phyloP scores from a whole-genome alignment of 2,113 vertebrate species.

The Corythornis vintsioides region DNA sequence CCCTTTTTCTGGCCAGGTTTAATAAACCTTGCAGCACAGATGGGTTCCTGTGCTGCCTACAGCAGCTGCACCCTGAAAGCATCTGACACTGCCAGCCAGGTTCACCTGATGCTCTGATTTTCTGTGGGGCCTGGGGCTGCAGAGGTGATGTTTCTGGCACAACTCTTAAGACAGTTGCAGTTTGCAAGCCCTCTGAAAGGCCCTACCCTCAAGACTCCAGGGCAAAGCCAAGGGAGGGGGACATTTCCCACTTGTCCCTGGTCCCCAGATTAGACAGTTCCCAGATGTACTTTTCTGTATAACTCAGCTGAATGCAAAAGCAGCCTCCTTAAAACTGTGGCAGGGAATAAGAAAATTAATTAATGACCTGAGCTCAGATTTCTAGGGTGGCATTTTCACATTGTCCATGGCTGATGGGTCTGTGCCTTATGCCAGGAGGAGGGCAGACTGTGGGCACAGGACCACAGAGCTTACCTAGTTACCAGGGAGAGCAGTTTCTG shows the following conservation, averaged over 20 bases:
- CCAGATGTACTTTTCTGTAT: not conserved
- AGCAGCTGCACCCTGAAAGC: not conserved
- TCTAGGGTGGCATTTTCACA: fast-evolving
- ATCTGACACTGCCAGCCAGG: not conserved
- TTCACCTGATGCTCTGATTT: not conserved
- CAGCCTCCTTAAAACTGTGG: not conserved
- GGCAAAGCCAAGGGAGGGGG: not conserved
- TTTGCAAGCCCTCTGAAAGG: not conserved
- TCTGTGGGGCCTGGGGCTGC: not conserved
- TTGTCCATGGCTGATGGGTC: not conserved
- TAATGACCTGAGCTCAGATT: not conserved
- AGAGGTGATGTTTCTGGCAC: not conserved
- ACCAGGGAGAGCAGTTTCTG: not conserved
- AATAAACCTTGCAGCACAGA: not conserved
- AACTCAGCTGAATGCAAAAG: not conserved
- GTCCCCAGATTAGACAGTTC: not conserved
- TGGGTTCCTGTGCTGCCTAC: not conserved
- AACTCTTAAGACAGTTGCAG: not conserved
- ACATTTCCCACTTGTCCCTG: not conserved
- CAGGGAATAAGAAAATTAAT: not conserved
- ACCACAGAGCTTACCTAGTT: not conserved
- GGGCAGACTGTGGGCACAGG: not conserved
- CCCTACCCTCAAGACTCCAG: not conserved
- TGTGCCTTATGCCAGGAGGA: not conserved
- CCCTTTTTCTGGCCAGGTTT: not conserved